Evolutionary conservation across 2,888 invertebrate genomes (phyloP).

Genomic region (Agrotis ipsilon): DNA sequence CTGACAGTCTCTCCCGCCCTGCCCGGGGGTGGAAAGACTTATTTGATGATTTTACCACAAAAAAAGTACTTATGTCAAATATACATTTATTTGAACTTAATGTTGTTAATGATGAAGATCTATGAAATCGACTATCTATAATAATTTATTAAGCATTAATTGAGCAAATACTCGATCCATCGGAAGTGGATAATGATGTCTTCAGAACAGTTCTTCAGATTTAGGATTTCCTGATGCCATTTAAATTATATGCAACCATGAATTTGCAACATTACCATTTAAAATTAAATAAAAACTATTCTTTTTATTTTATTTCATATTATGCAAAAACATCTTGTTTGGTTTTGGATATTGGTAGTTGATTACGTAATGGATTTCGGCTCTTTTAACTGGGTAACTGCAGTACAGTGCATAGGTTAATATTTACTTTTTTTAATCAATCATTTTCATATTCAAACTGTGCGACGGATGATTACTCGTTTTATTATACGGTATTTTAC

Average conservation of each 20-base stretch:
- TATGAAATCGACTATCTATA: not conserved
- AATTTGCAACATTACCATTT: constrained; percentile 25
- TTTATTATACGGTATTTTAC: no score
- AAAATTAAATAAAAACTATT: constrained; percentile 20
- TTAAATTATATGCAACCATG: constrained; percentile 18
- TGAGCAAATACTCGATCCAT: not conserved
- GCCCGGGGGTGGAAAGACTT: no score
- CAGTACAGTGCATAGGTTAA: not conserved
- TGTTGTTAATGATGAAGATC: not conserved
- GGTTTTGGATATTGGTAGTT: not conserved
- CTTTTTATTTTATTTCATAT: constrained; percentile 17
- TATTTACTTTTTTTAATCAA: no score
- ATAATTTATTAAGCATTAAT: constrained; percentile 7
- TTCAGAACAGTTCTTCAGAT: not conserved
- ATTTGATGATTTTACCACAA: no score
- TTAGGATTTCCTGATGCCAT: constrained; percentile 34
- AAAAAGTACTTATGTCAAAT: no score
- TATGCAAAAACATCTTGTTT: constrained; percentile 7
- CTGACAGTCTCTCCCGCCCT: no score
- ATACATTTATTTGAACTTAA: no score
- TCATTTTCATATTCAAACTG: no score
- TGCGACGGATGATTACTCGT: no score
- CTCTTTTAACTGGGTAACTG: not conserved
- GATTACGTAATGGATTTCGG: constrained; percentile 2
- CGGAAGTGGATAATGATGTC: constrained; percentile 40